Evolutionary conservation across 1,140 invertebrate genomes (phyloP), one percentile per base, ranked within the genome.

Genomic region (Bombus pascuorum): DNA sequence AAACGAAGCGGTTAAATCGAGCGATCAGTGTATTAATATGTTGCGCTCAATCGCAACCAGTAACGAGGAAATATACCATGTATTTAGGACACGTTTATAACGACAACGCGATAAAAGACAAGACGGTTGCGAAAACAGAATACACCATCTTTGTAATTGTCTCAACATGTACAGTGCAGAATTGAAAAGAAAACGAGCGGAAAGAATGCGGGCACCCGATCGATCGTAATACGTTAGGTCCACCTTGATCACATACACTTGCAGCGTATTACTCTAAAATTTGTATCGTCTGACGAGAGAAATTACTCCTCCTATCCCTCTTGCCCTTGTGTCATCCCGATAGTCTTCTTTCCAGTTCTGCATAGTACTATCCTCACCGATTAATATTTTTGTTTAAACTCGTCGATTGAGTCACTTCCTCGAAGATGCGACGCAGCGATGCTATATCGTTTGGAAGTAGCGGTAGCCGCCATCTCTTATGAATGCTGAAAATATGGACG

Each of bases 401-500:
- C 59, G 91, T 89, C 57, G 88, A 91, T 78, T 92, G 92, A 66
- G 95, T 96, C 91, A 96, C 95, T 86, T 97, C 96, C 96, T 97
- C 97, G 95, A 97, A 97, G 95, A 97, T 96, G 93, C 96, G 96
- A 95, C 96, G 96, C 92, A 97, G 95, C 93, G 96, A 96, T 91
- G 97, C 96, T 93, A 97, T 97, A 95, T 97, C 97, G 89, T 96
- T 97, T 82, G 96, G 96, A 96, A 97, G 97, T 92, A 96, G 95
- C 88, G 97, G 96, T 88, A 96, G 96, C 90, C 96, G 96, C 97
- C 97, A 97, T 95, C 96, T 96, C 94, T 96, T 96, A 95, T 97
- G 95, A 91, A 95, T 95, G 95, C 96, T 97, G 95, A 86, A 94
- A 93, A 91, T 89, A 93, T 91, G 87, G 80, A 89, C 73, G 89